Conservation (phyloP, 2,113 vertebrate species). For the Petrocephalus zakoni region DNA sequence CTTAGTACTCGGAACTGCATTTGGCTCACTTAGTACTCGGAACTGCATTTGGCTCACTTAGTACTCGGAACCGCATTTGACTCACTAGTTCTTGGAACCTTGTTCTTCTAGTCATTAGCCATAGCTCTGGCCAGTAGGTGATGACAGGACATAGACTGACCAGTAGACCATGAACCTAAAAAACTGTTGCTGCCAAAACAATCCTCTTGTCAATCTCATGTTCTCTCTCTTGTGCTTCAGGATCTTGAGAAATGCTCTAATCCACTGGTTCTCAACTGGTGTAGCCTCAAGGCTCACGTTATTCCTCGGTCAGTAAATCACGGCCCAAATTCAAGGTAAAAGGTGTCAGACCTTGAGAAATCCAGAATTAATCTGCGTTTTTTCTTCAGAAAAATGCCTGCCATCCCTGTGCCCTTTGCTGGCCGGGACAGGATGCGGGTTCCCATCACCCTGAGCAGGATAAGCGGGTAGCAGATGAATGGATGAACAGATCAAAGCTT, state of each 20-base stretch:
- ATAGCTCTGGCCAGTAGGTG: not conserved
- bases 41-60: not conserved
- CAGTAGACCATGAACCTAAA: not conserved
- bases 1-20: not conserved
- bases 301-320: not conserved
- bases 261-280: not conserved
- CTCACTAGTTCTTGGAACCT: not conserved
- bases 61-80: not conserved
- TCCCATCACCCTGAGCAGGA: not conserved
- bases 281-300: not conserved
- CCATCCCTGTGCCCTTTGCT: not conserved
- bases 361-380: not conserved
- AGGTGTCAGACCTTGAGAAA: not conserved
- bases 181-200: not conserved
- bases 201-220: not conserved
- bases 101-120: not conserved
- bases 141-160: not conserved
- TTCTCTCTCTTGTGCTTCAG: not conserved
- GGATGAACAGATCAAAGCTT: not conserved
- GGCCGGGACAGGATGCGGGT: not conserved
- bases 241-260: not conserved
- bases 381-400: not conserved
- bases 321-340: not conserved
- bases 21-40: not conserved
- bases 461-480: not conserved